Evolutionary conservation across 2,113 vertebrate genomes (phyloP), one percentile per base, ranked within the genome.

Genomic region (Notiomystis cincta): DNA sequence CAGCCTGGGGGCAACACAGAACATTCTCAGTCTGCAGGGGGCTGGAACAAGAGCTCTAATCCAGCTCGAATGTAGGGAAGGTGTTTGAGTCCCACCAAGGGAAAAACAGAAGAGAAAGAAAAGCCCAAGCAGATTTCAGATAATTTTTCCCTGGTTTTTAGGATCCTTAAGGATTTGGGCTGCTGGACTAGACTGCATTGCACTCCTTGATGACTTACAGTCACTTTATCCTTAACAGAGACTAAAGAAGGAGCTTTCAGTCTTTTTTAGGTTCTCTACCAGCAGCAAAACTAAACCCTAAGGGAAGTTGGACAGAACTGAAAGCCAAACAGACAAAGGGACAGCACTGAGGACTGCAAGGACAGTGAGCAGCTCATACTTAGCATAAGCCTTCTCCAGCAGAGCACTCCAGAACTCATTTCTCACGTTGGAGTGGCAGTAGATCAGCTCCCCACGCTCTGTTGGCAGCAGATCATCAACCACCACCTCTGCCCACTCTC

Each of bases 361-460:
- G 45, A 51, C 18, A 54, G 50, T 0, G 5, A 62, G 42, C 31
- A 73, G 72, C 62, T 94, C 98, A 56, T 96, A 99, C 99, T 99
- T 99, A 58, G 99, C 99, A 65, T 99, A 99, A 51, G 99, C 99
- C 82, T 99, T 99, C 97, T 99, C 99, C 96, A 99, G 54, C 37
- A 99, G 92, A 19, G 99, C 99, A 3, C 98, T 99, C 99, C 99
- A 99, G 98, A 99, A 99, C 81, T 99, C 99, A 37, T 99, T 99
- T 54, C 97, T 97, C 42, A 96, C 87, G 15, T 98, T 99, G 11
- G 99, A 99, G 82, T 96, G 98, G 91, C 99, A 99, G 98, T 99
- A 99, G 92, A 99, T 98, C 83, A 99, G 97, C 24, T 98, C 91
- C 70, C 98, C 98, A 0, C 98, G 95, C 70, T 99, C 89, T 3